phyloP scores from a whole-genome alignment of 2,113 vertebrate species.

The Motacilla tschutschensis region DNA sequence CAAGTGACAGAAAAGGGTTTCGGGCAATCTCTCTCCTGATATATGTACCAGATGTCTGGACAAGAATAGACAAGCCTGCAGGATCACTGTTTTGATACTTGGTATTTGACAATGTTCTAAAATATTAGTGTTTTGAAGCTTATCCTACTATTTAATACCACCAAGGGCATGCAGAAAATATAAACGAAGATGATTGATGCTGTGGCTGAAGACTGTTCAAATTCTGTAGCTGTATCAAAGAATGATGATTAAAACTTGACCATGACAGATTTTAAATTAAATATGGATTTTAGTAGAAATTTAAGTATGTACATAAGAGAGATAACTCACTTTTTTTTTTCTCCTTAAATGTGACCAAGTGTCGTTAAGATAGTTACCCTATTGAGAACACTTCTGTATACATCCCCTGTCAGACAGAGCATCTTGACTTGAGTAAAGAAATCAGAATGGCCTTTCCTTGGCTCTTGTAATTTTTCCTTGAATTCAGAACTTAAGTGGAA shows the following conservation, averaged over 20 bases:
- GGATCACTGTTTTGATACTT: background rate
- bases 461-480: background rate
- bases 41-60: background rate
- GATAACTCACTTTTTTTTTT: background rate
- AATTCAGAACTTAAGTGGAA: background rate
- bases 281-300: background rate
- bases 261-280: background rate
- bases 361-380: background rate
- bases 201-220: background rate
- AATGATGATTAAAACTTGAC: background rate
- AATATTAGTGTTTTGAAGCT: background rate
- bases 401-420: background rate
- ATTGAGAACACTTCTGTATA: background rate
- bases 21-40: conserved; percentile 1
- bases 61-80: background rate
- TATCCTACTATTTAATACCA: background rate
- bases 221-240: background rate
- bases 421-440: background rate
- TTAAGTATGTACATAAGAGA: background rate
- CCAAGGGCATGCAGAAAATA: background rate
- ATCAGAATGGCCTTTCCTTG: background rate
- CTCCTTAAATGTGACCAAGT: background rate
- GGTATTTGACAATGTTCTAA: background rate
- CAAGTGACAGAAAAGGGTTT: background rate
- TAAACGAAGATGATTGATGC: background rate